These are phyloP conservation scores for Tichodroma muraria DNA, from an alignment of 2,113 vertebrate genomes.

Conservation along the genomic window DNA sequence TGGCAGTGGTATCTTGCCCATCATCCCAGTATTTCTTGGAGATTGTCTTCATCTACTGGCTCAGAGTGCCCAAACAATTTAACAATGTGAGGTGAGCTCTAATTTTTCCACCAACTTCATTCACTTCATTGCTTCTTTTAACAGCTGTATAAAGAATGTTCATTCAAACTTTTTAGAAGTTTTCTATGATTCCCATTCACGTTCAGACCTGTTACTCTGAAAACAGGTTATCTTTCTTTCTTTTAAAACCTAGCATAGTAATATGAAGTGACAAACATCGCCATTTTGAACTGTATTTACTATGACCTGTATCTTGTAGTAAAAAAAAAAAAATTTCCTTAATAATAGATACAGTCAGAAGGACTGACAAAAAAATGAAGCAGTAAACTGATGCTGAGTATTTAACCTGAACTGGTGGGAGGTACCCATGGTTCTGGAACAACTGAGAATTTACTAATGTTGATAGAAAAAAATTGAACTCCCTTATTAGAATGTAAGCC, in stretches of 20 bases:
- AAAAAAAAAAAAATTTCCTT: not conserved
- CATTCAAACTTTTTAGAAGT: not conserved
- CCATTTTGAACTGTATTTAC: not conserved
- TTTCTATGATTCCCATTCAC: not conserved
- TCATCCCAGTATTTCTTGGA: not conserved
- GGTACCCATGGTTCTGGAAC: not conserved
- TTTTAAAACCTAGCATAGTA: not conserved
- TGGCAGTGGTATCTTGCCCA: not conserved
- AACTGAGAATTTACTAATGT: not conserved
- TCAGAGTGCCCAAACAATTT: not conserved
- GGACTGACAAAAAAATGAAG: not conserved
- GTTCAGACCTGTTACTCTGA: not conserved
- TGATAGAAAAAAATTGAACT: not conserved
- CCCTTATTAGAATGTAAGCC: not conserved
- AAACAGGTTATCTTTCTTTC: not conserved
- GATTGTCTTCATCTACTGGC: not conserved
- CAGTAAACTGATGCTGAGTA: not conserved
- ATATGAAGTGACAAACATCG: not conserved
- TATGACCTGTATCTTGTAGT: not conserved
- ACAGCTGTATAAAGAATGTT: not conserved
- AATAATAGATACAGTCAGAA: not conserved
- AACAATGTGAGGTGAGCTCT: not conserved
- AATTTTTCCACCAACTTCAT: not conserved
- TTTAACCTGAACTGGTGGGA: not conserved
- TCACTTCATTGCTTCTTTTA: not conserved